A percentile compares a stretch with the other conserved stretches of the same genome.
phyloP scores from a whole-genome alignment of 2,888 invertebrate species.

The Leucozona laternaria region DNA sequence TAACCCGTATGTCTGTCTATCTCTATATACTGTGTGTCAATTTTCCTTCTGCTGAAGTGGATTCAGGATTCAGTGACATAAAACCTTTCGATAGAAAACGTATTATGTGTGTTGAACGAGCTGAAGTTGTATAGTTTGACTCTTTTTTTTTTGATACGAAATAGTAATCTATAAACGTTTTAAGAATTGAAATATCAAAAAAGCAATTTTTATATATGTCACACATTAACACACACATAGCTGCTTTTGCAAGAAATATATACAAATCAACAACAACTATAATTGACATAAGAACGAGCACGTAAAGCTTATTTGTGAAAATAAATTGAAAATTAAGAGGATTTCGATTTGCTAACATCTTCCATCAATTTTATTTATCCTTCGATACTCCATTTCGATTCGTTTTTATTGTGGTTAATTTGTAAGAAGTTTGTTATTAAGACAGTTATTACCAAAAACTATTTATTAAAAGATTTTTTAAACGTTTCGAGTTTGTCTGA shows the following conservation, averaged over 20 bases:
- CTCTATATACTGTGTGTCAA: no score
- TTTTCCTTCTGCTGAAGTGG: constrained; percentile 23
- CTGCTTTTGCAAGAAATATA: background rate
- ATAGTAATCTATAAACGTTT: constrained; percentile 22
- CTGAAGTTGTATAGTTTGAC: constrained; percentile 15
- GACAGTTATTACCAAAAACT: background rate
- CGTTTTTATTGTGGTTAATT: constrained; percentile 1
- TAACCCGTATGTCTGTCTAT: constrained; percentile 77
- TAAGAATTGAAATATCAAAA: constrained; percentile 53
- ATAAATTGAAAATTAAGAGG: constrained; percentile 68
- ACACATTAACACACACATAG: background rate
- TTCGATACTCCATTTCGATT: background rate
- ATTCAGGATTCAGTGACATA: constrained; percentile 22
- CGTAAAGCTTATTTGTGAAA: constrained; percentile 58
- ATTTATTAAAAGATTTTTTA: no score
- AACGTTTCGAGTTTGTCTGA: no score
- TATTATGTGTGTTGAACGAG: background rate
- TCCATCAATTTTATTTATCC: constrained; percentile 25
- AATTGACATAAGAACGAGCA: constrained; percentile 35
- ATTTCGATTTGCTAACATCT: constrained; percentile 64
- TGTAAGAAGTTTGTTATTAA: background rate
- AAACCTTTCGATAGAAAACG: background rate
- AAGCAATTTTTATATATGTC: constrained; percentile 42
- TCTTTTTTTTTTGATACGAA: constrained; percentile 17
- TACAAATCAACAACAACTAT: background rate